Base-by-base conservation (phyloP, 2,113 vertebrate genomes). In the Syrrhaptes paradoxus region DNA sequence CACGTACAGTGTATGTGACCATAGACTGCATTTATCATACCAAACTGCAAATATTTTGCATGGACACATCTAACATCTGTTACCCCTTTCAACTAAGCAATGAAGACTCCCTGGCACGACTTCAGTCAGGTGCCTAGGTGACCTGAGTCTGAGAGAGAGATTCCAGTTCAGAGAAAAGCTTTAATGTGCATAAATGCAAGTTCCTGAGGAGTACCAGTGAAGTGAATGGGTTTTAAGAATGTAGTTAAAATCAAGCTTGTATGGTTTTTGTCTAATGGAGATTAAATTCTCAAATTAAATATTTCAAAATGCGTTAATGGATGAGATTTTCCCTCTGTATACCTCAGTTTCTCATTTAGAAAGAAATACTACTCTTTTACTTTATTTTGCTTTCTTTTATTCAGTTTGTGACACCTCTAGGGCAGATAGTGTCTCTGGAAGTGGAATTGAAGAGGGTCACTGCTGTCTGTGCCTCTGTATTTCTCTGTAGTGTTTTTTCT, bases 291-390 rank as follows among this genome's bases (percentile, higher is more conserved):
- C 31, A 70, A 73, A 82, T 78, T 43, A 68, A 79, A 59, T 55
- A 66, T 25, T 14, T 11, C 21, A 73, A 66, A 80, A 83, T 49
- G 3, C 1, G 0, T 68, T 66, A 80, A 62, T 0, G 0, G 8
- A 8, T 43, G 7, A 8, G 46, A 75, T 71, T 87, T 85, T 71
- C 34, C 13, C 28, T 87, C 52, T 68, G 9, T 66, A 21, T 46
- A 20, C 5, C 14, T 80, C 13, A 10, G 5, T 55, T 61, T 32
- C 15, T 80, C 38, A 55, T 77, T 71, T 78, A 43, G 32, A 85
- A 89, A 31, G 24, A 36, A 66, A 76, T 94, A 5, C 13, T 48
- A 28, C 5, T 83, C 4, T 66, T 67, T 26, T 41, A 13, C 9
- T 34, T 66, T 66, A 4, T 63, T 88, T 85, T 61, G 3, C 17